Evolutionary conservation across 2,113 vertebrate genomes (phyloP).

Genomic region (Crocuta crocuta): DNA sequence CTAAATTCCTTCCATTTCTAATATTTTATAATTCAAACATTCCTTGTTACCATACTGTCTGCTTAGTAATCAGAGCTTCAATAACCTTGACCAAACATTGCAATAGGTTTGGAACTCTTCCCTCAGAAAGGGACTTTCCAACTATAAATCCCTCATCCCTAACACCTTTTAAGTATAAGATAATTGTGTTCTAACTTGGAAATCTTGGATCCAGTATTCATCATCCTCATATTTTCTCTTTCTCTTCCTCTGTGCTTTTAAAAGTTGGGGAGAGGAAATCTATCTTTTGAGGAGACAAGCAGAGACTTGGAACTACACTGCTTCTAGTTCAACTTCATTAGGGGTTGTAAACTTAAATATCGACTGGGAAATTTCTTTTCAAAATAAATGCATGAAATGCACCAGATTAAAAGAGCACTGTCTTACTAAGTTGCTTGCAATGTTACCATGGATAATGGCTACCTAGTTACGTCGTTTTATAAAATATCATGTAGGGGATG

Average conservation of each 20-base stretch:
- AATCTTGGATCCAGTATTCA: conserved; percentile 3
- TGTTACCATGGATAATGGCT: not conserved
- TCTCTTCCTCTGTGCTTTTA: not conserved
- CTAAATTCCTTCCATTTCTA: not conserved
- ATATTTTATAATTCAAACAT: conserved; percentile 24
- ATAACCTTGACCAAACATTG: not conserved
- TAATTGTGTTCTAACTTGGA: conserved; percentile 19
- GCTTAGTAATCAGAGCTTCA: not conserved
- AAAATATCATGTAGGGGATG: not conserved
- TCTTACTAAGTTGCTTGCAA: not conserved
- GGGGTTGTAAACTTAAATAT: conserved; percentile 30
- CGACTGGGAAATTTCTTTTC: conserved; percentile 10
- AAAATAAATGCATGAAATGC: not conserved
- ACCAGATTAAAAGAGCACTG: not conserved
- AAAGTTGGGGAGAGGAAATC: not conserved
- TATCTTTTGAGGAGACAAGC: not conserved
- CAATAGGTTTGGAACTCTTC: not conserved
- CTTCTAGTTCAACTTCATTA: not conserved
- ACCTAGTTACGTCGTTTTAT: not conserved
- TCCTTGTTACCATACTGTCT: not conserved
- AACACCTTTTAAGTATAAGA: not conserved
- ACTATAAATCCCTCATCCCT: not conserved
- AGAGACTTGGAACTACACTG: not conserved
- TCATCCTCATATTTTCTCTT: not conserved
- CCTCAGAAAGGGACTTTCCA: not conserved